Evolutionary conservation across 2,888 invertebrate genomes (phyloP).

Genomic region (Drosophila niveifrons): DNA sequence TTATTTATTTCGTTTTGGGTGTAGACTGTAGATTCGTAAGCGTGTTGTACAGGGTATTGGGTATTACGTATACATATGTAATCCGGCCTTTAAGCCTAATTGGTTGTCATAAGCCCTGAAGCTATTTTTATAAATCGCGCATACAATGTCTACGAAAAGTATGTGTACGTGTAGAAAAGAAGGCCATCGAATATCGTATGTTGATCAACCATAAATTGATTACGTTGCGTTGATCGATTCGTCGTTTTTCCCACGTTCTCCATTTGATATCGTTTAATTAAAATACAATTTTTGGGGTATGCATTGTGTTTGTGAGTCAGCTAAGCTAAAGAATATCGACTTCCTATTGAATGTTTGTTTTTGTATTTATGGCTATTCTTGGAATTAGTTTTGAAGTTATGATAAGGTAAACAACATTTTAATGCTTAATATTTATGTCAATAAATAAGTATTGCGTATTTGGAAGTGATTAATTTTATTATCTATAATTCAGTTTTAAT

Average conservation of each 20-base stretch:
- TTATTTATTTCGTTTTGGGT: background rate
- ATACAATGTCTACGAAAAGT: conserved; percentile 44
- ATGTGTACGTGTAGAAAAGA: conserved; percentile 4
- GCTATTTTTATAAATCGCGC: conserved; percentile 44
- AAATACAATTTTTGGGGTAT: background rate
- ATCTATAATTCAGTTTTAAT: too few species aligned
- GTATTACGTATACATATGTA: conserved; percentile 49
- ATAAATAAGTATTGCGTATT: too few species aligned
- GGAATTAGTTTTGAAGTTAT: conserved; percentile 1
- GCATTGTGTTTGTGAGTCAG: conserved; percentile 2
- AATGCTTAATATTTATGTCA: too few species aligned
- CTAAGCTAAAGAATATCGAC: background rate
- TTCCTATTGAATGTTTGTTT: background rate
- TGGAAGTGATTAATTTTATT: too few species aligned
- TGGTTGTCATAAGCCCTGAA: conserved; percentile 42
- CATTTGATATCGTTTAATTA: conserved; percentile 10
- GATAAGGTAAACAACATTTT: background rate
- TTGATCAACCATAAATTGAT: conserved; percentile 12
- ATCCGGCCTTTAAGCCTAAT: conserved; percentile 54
- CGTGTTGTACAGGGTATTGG: conserved; percentile 11
- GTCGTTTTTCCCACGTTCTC: conserved; percentile 24
- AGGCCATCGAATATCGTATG: conserved; percentile 1
- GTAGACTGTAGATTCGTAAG: background rate
- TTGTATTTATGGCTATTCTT: background rate
- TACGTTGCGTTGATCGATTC: conserved; percentile 13